phyloP scores from a whole-genome alignment of 2,797 vertebrate genomes.

The Glyptemys insculpta region DNA sequence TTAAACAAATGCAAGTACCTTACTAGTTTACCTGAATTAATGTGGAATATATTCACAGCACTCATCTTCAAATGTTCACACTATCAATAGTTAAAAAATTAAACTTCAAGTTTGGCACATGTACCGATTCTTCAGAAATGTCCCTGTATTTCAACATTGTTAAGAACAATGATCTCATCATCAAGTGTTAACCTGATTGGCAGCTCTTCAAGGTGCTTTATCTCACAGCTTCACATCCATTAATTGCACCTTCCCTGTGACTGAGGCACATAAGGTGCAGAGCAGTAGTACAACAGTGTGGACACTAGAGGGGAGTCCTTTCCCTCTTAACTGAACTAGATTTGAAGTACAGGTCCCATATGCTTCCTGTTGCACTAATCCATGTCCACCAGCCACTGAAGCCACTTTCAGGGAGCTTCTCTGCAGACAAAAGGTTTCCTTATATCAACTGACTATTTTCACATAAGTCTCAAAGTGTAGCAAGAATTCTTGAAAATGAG shows the following conservation, averaged over 20 bases:
- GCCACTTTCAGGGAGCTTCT: conserved; percentile 55
- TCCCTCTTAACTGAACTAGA: conserved; percentile 50
- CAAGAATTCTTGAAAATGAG: conserved; percentile 95
- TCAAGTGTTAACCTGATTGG: conserved; percentile 56
- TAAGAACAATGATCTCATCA: conserved; percentile 47
- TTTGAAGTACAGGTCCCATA: conserved; percentile 34
- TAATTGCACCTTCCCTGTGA: conserved; percentile 65
- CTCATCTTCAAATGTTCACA: conserved; percentile 65
- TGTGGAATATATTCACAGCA: conserved; percentile 58
- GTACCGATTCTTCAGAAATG: conserved; percentile 48
- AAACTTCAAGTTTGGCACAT: conserved; percentile 74
- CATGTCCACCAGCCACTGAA: conserved; percentile 1
- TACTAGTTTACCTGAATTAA: conserved; percentile 57
- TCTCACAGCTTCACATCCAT: conserved; percentile 16
- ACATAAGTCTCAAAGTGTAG: conserved; percentile 87
- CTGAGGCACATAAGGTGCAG: conserved; percentile 80
- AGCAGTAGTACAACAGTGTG: conserved; percentile 77
- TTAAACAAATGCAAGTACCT: conserved; percentile 16
- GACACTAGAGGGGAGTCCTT: conserved; percentile 77
- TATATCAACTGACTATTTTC: neutral
- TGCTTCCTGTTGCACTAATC: conserved; percentile 12
- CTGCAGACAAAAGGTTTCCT: conserved; percentile 49
- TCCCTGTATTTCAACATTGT: conserved; percentile 63
- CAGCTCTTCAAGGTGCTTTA: conserved; percentile 78
- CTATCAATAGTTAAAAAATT: conserved; percentile 59